Conservation (phyloP, 2,888 invertebrate genomes). For the Allophyes oxyacanthae region DNA sequence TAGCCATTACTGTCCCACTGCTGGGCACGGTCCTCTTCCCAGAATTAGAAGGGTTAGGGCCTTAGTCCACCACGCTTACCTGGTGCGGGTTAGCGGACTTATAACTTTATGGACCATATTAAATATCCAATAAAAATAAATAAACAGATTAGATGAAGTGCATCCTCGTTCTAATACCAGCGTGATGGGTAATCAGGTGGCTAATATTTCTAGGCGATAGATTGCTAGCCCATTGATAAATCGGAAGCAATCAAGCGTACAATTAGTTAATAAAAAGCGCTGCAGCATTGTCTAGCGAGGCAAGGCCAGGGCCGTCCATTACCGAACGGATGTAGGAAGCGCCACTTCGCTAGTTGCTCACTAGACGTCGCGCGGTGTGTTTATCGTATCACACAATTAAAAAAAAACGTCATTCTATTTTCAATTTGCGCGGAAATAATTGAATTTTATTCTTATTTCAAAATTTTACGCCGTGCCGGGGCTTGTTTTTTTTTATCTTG, state of each 20-base stretch:
- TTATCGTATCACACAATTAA: conserved; percentile 45
- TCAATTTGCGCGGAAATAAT: conserved; percentile 26
- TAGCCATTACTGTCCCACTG: no score
- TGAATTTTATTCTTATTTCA: background rate
- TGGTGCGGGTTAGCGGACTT: no score
- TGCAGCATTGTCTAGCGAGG: conserved; percentile 57
- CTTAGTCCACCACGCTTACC: no score
- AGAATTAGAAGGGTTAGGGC: no score
- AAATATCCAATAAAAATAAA: no score
- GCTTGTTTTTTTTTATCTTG: background rate
- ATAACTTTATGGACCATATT: no score
- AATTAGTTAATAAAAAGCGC: conserved; percentile 67
- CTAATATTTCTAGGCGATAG: background rate
- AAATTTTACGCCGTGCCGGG: conserved; percentile 6
- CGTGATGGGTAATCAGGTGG: background rate
- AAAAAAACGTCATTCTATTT: conserved; percentile 41
- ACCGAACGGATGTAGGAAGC: conserved; percentile 72
- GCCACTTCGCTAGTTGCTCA: conserved; percentile 68
- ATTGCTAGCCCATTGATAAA: conserved; percentile 32
- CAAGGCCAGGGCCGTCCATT: conserved; percentile 73
- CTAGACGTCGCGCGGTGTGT: conserved; percentile 58
- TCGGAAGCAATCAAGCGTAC: conserved; percentile 56
- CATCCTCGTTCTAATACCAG: background rate
- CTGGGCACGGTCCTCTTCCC: no score
- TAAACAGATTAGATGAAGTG: no score